Base-by-base conservation (phyloP, 2,113 vertebrate species). In the Origma solitaria region DNA sequence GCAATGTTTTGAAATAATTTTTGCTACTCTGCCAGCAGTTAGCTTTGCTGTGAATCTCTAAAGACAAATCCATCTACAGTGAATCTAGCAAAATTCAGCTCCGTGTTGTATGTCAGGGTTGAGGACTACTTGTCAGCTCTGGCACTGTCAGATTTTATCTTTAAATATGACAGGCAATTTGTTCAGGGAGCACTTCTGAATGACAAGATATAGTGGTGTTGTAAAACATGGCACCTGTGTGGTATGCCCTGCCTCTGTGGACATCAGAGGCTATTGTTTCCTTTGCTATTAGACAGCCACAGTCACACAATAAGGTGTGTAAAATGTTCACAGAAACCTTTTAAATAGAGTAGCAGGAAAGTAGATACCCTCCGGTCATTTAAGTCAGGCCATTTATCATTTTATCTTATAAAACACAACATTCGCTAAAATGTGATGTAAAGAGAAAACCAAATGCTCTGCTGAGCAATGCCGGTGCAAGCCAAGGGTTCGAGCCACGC, bases 221-320 rank as follows among this genome's bases (percentile, higher is more conserved):
- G 97, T 97, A 97, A 96, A 97, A 97, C 97, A 97, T 86, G 97
- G 97, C 97, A 94, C 94, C 91, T 92, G 95, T 90, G 96, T 96
- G 96, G 94, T 88, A 88, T 75, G 82, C 95, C 89, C 95, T 95
- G 82, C 87, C 90, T 96, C 92, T 89, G 94, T 77, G 90, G 95
- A 89, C 88, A 85, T 97, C 84, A 90, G 87, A 97, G 79, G 79
- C 88, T 93, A 95, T 92, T 96, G 90, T 96, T 95, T 97, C 91
- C 92, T 93, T 92, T 84, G 80, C 92, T 90, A 68, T 68, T 92
- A 96, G 91, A 85, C 95, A 93, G 96, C 78, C 81, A 75, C 71
- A 86, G 92, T 82, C 75, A 66, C 83, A 82, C 88, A 90, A 95
- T 88, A 85, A 94, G 90, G 85, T 76, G 92, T 92, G 91, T 92